Percentiles rank a stretch among this genome's conserved stretches.
phyloP scores from a whole-genome alignment of 1,140 invertebrate species.

The Formica selysi region DNA sequence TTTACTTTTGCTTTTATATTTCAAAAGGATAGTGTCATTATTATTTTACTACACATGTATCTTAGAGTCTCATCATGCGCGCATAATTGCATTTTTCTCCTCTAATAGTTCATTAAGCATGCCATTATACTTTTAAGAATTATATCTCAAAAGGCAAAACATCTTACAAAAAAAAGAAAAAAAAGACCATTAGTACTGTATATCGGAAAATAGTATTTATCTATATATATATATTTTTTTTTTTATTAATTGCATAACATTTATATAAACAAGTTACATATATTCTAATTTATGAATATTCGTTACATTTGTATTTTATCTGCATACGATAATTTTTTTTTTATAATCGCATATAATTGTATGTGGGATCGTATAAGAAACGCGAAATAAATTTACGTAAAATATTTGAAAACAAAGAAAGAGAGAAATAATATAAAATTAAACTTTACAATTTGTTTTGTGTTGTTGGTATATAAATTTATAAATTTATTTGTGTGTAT shows the following conservation, averaged over 20 bases:
- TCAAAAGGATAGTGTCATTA: constrained; percentile 29
- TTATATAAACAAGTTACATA: constrained; percentile 25
- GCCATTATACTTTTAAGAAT: not conserved
- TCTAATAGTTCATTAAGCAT: constrained; percentile 26
- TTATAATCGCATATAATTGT: constrained; percentile 4
- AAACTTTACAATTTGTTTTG: constrained; percentile 17
- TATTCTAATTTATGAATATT: constrained; percentile 28
- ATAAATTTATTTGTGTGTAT: constrained; percentile 2
- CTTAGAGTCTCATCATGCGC: constrained; percentile 46
- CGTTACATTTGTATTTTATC: constrained; percentile 26
- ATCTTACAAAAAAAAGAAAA: not conserved
- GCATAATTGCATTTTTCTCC: constrained; percentile 54
- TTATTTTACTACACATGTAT: constrained; percentile 28
- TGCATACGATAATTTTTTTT: constrained; percentile 24
- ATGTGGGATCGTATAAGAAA: not conserved
- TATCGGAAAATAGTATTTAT: constrained; percentile 50
- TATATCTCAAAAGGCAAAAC: constrained; percentile 17
- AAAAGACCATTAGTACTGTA: not conserved
- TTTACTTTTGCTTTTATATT: constrained; percentile 42
- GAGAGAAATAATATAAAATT: not conserved
- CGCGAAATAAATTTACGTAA: constrained; percentile 7
- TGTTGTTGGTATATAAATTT: not conserved
- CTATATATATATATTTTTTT: constrained; percentile 7
- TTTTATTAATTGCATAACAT: constrained; percentile 21
- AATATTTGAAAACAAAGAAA: not conserved